Base-by-base conservation (phyloP, 2,888 invertebrate genomes). In the Malacosoma neustria region DNA sequence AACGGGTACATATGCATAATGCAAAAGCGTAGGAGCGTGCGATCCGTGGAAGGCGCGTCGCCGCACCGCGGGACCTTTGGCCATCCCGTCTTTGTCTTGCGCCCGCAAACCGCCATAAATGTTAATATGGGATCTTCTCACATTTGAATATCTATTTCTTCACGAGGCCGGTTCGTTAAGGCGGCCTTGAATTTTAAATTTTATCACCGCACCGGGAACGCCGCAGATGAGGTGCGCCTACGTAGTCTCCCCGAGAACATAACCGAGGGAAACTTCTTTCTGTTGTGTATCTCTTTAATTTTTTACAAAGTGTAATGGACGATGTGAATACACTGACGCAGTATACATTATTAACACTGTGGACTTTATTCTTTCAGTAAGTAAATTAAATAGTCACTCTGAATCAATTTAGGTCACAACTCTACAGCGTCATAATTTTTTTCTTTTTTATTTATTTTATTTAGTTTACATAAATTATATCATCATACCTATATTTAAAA, bases 141-240 rank as follows among this genome's bases (percentile, higher is more conserved):
- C 84, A 84, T 85, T 85, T 85, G 85, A 85, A 85, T 85, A 85
- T 84, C 85, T 84, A 84, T 85, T 85, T 85, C 80, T 84, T 82
- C 76, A 81, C 82, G 82, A 72, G 81, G 76, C 73, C 79, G 77
- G 84, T 85, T 85, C 81, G 84, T 85, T 85, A 85, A 82, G 82
- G 77, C 79, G 84, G 77, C 85, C 85, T 85, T 84, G 85, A 85
- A 85, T 85, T 85, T 85, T 85, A 85, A 84, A 84, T 85, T 81
- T 85, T 85, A 84, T 84, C 71, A 76, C 52, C 81, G 82, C 73
- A 62, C 49, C 43, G 84, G 85, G 84, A 84, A 48, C 57, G 45
- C 68, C 65, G 62, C 68, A 81, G 82, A 81, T 82, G 82, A 85
- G 81, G 82, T 81, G 84, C 79, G 79, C 80, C 81, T 80, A 75